These are phyloP conservation scores for Vidua macroura DNA, from an alignment of 2,113 vertebrate genomes.

Conservation along the genomic window DNA sequence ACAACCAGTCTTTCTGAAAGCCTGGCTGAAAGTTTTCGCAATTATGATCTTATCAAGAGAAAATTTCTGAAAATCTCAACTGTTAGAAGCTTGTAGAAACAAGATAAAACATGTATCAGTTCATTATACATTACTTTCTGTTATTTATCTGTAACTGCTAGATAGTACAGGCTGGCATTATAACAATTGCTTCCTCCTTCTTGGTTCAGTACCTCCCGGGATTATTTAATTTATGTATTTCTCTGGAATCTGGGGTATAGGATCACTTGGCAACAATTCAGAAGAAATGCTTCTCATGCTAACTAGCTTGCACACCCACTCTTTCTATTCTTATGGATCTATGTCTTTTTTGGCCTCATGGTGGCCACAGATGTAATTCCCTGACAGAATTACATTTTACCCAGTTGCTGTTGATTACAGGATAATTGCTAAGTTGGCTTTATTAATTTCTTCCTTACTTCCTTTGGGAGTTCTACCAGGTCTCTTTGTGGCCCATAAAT, in stretches of 20 bases:
- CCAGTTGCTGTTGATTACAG: background rate
- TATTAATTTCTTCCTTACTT: background rate
- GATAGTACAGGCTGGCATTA: background rate
- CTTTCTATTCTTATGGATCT: background rate
- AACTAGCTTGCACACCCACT: background rate
- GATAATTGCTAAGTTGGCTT: background rate
- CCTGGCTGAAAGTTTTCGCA: background rate
- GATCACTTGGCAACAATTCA: background rate
- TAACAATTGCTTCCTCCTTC: background rate
- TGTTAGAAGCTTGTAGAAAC: background rate
- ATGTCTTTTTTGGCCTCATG: background rate
- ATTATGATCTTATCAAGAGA: background rate
- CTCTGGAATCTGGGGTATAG: background rate
- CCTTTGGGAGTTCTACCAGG: background rate
- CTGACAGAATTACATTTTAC: background rate
- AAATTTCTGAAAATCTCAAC: background rate
- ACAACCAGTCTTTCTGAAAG: background rate
- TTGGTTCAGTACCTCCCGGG: background rate
- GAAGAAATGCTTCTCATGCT: background rate
- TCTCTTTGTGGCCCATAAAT: background rate
- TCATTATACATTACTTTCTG: background rate
- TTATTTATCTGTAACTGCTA: background rate
- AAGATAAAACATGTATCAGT: background rate
- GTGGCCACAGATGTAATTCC: background rate
- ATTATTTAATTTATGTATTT: background rate